Evolutionary conservation across 2,797 vertebrate species (phyloP), one percentile per base, ranked within the genome.

Genomic region (Dendrocincla tyrannina): DNA sequence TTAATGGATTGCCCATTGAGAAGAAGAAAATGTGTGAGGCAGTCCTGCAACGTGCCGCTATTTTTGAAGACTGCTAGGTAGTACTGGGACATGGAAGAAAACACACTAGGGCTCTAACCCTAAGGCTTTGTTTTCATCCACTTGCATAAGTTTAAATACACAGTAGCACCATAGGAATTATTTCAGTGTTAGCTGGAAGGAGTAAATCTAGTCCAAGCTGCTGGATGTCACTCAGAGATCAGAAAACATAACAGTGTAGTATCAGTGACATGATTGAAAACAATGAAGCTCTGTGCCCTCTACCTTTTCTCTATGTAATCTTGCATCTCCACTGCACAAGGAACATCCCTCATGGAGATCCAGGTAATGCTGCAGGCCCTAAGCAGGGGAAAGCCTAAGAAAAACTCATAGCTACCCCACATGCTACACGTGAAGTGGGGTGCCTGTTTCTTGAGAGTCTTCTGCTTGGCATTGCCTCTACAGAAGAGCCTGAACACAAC

Each of bases 381-480:
- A 15, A 19, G 7, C 42, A 8, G 6, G 23, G 13, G 11, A 82
- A 64, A 58, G 27, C 33, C n/a, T 49, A 44, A 70, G 39, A 8
- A 50, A 46, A 47, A 3, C 24, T 47, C 3, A 0, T 19, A 72
- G 47, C 13, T 87, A 11, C 6, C 5, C 15, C 5, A 10, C 4
- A 50, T 1, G 0, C 5, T 53, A 46, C 58, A 46, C 1, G 3
- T 50, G 30, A 62, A 22, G 23, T 1, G 0, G 1, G 5, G 4
- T 75, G 23, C 32, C 41, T 72, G 16, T 9, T 58, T 1, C 0
- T 6, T 8, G 30, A 24, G n/a, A 59, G 44, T n/a, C 42, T 66
- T 35, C 23, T 39, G 4, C 24, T 49, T 47, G 58, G 25, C 3
- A 1, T 9, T 19, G 18, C 24, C 23, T 53, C 47, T 59, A 47